phyloP scores from a whole-genome alignment of 2,113 vertebrate genomes.

The Orientallactaga bullata region DNA sequence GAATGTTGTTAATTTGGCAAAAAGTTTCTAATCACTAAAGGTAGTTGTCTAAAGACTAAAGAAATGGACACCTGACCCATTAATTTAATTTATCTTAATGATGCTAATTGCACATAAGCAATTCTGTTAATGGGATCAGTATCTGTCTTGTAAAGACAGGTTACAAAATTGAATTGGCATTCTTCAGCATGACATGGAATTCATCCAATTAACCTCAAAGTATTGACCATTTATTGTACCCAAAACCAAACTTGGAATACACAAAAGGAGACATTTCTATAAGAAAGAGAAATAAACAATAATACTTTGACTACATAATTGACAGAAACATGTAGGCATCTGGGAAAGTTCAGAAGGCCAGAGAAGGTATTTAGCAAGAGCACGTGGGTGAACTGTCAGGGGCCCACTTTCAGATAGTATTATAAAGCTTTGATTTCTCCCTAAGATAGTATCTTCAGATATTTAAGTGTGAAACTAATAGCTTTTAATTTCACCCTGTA shows the following conservation, averaged over 20 bases:
- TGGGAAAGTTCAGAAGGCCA: neutral
- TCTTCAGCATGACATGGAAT: conserved; percentile 49
- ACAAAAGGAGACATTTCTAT: neutral
- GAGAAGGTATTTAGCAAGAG: neutral
- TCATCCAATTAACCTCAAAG: conserved; percentile 70
- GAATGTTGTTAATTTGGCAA: conserved; percentile 64
- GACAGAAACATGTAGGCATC: neutral
- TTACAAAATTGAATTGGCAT: conserved; percentile 72
- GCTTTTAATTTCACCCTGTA: neutral
- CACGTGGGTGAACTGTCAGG: neutral
- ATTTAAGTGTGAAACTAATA: conserved; percentile 23
- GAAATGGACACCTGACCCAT: conserved; percentile 61
- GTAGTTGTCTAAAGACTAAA: conserved; percentile 46
- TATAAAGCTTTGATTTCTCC: neutral
- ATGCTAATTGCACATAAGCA: conserved; percentile 73
- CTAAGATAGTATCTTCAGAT: neutral
- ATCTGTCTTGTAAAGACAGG: conserved; percentile 67
- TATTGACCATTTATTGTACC: conserved; percentile 68
- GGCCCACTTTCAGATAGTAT: neutral
- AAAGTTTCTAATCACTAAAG: conserved; percentile 55
- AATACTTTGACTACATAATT: neutral
- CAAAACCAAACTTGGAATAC: neutral
- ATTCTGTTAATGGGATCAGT: conserved; percentile 75
- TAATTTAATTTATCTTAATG: conserved; percentile 76
- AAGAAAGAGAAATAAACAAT: conserved; percentile 39